Base-by-base conservation (phyloP, 1,140 invertebrate species). In the Palaemon carinicauda region DNA sequence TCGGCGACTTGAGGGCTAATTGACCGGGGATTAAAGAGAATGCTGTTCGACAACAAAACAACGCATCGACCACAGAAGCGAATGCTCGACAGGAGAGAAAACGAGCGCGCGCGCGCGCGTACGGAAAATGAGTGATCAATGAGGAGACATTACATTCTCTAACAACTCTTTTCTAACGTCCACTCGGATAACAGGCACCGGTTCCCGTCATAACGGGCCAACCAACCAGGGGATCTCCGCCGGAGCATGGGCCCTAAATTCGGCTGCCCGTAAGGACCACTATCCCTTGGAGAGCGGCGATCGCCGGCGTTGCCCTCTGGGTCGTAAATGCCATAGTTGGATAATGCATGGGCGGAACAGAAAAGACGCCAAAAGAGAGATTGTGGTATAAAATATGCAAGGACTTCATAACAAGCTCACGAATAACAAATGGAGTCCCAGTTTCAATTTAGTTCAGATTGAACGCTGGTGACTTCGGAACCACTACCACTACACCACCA, bases 301-400 rank as follows among this genome's bases (percentile, higher is more conserved):
- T 50, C n/a, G 65, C 69, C 9, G 21, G 24, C 65, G 31, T 50
- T 24, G 24, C 60, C 56, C 56, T 78, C 75, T 84, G 50, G 41
- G 52, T 27, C 27, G 80, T 77, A 84, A 83, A 79, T 73, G 82
- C 81, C 60, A 80, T 52, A 54, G 29, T 75, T 60, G 52, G 79
- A 85, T 88, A 85, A 88, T 88, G 87, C 82, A 88, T 85, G 87
- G 81, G 51, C 71, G 77, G 77, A 80, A 75, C 82, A 88, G 82
- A 80, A 85, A 85, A 83, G 65, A 83, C 83, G 60, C 41, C 56
- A 88, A 85, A 88, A 88, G 77, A 80, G 82, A 80, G 82, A 88
- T 88, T 88, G 82, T 80, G 75, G 65, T 29, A 73, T 88, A 85
- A 88, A 88, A 88, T 65, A 80, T 85, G 51, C 82, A 88, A 19